phyloP scores from a whole-genome alignment of 1,140 invertebrate genomes.

The Rhagoletis zephyria region DNA sequence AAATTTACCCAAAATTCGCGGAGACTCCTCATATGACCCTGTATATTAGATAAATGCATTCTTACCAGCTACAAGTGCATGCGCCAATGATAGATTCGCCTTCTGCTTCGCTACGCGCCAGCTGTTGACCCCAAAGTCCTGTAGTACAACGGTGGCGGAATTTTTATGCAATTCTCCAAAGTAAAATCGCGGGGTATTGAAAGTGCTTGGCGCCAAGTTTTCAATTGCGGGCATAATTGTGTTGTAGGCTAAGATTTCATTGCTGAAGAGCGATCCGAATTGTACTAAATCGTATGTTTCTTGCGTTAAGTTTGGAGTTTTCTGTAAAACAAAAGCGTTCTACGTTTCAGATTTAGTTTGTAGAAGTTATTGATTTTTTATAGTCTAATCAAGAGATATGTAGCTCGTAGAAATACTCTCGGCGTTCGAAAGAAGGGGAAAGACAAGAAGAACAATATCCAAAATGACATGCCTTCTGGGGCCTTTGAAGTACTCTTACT shows the following conservation, averaged over 20 bases:
- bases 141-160: slow-evolving; percentile 61
- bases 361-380: too few species aligned
- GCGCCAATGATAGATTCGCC: slow-evolving; percentile 59
- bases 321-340: slow-evolving; percentile 58
- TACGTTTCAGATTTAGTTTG: too few species aligned
- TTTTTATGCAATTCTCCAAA: slow-evolving; percentile 61
- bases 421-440: too few species aligned
- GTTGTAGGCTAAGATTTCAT: slow-evolving; percentile 66
- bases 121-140: slow-evolving; percentile 63
- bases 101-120: slow-evolving; percentile 65
- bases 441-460: too few species aligned
- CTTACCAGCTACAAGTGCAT: slow-evolving; percentile 60
- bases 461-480: too few species aligned
- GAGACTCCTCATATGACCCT: too few species aligned
- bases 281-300: slow-evolving; percentile 59
- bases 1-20: too few species aligned
- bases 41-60: neutral
- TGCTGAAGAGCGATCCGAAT: slow-evolving; percentile 63
- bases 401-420: too few species aligned
- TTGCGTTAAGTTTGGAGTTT: slow-evolving; percentile 63
- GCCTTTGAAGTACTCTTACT: too few species aligned
- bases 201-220: slow-evolving; percentile 54
- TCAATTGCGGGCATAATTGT: slow-evolving; percentile 64
- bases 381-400: too few species aligned
- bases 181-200: slow-evolving; percentile 64